Percentiles rank a stretch among this genome's conserved stretches.
These are phyloP conservation scores for Kryptopterus vitreolus DNA, from an alignment of 2,797 vertebrate species.

Conservation along the genomic window DNA sequence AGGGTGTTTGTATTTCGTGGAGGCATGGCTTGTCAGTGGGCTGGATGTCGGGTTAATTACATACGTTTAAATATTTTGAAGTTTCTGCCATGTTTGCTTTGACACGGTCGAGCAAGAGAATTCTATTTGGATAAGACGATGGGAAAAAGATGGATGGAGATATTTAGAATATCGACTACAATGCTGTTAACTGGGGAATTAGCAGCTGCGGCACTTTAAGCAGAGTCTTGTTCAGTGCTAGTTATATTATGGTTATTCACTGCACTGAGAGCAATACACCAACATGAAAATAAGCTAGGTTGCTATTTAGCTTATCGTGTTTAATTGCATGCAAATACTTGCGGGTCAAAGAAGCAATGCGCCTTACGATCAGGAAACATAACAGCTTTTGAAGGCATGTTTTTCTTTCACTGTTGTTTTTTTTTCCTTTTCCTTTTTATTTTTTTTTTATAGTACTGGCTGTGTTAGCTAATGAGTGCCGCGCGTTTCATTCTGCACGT, in stretches of 20 bases:
- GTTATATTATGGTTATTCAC: neutral
- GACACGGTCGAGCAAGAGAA: neutral
- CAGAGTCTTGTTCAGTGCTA: neutral
- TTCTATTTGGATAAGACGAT: constrained; percentile 44
- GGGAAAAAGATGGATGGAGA: neutral
- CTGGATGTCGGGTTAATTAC: constrained; percentile 30
- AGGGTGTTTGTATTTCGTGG: constrained; percentile 22
- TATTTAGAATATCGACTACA: neutral
- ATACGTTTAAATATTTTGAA: constrained; percentile 28
- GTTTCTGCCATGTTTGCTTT: constrained; percentile 20
- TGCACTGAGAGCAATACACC: too few species aligned
- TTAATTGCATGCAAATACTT: neutral
- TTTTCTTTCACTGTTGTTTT: neutral
- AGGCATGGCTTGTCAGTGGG: constrained; percentile 18
- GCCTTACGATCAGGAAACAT: too few species aligned
- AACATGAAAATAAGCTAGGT: neutral
- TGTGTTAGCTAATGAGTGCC: neutral
- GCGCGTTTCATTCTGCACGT: neutral
- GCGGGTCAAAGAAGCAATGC: too few species aligned
- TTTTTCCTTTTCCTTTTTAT: too few species aligned
- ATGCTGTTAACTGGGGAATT: neutral
- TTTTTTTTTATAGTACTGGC: neutral
- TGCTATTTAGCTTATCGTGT: neutral
- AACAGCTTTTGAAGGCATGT: too few species aligned
- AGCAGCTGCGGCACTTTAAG: neutral